A percentile compares a stretch with the other conserved stretches of the same genome.
Evolutionary conservation across 1,140 invertebrate species (phyloP).

Genomic region (Paralvinella palmiformis): DNA sequence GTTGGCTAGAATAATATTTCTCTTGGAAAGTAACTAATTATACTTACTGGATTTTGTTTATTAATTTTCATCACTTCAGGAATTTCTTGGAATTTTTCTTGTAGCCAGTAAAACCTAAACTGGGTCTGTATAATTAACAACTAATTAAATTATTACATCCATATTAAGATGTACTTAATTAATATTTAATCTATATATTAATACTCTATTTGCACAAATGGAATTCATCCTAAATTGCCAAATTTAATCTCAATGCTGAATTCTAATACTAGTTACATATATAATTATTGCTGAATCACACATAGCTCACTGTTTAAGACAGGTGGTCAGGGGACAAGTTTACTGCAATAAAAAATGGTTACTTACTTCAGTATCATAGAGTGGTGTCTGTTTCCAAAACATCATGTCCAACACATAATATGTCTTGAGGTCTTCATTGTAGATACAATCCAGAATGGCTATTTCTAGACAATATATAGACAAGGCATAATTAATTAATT

Average conservation of each 20-base stretch:
- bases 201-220: too few relatives aligned
- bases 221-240: too few relatives aligned
- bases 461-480: neutral
- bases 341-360: slow-evolving; percentile 19
- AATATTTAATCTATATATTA: too few relatives aligned
- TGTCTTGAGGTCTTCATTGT: slow-evolving; percentile 56
- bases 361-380: slow-evolving; percentile 73
- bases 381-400: slow-evolving; percentile 69
- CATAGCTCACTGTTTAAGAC: too few relatives aligned
- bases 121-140: slow-evolving; percentile 56
- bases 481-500: too few relatives aligned
- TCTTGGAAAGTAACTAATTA: slow-evolving; percentile 8
- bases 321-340: neutral
- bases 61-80: slow-evolving; percentile 43
- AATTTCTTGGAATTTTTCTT: slow-evolving; percentile 61
- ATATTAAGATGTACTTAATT: slow-evolving; percentile 12
- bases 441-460: slow-evolving; percentile 68
- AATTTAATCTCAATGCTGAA: too few relatives aligned
- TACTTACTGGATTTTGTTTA: slow-evolving; percentile 49
- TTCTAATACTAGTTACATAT: too few relatives aligned
- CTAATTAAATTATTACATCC: neutral
- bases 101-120: slow-evolving; percentile 71
- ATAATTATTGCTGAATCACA: too few relatives aligned
- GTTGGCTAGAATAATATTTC: too few relatives aligned
- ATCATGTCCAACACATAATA: slow-evolving; percentile 77